Conservation (phyloP, 2,888 invertebrate species). For the Strigamia transsilvanica region DNA sequence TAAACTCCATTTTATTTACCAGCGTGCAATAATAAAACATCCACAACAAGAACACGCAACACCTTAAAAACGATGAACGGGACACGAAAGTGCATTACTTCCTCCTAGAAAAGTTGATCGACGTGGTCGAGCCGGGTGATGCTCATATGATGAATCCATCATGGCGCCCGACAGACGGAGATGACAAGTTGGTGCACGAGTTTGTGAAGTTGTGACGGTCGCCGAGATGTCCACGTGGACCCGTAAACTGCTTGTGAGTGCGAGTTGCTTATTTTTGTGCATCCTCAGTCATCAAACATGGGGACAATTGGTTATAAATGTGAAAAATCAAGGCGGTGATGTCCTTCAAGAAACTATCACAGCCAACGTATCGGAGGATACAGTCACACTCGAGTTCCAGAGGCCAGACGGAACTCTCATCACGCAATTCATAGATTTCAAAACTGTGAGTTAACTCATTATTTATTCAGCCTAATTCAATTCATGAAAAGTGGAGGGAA, state of each 20-base stretch:
- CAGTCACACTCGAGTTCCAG: slow-evolving; percentile 87
- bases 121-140: not conserved
- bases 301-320: slow-evolving; percentile 54
- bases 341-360: slow-evolving; percentile 90
- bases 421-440: slow-evolving; percentile 92
- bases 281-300: not conserved
- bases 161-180: slow-evolving; percentile 51
- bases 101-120: not conserved
- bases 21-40: no score
- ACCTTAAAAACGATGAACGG: no score
- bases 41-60: no score
- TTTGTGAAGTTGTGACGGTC: slow-evolving; percentile 39
- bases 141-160: slow-evolving; percentile 45
- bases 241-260: not conserved
- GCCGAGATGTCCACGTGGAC: slow-evolving; percentile 33
- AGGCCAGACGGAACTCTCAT: slow-evolving; percentile 89
- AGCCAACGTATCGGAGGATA: slow-evolving; percentile 89
- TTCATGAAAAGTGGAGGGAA: not conserved
- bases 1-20: no score
- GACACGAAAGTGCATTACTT: not conserved
- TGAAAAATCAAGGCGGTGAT: slow-evolving; percentile 80
- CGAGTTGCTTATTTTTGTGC: not conserved
- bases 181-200: slow-evolving; percentile 50
- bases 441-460: slow-evolving; percentile 76
- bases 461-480: no score